Base-by-base conservation (phyloP, 2,888 invertebrate species). In the Reticulitermes lucifugus region DNA sequence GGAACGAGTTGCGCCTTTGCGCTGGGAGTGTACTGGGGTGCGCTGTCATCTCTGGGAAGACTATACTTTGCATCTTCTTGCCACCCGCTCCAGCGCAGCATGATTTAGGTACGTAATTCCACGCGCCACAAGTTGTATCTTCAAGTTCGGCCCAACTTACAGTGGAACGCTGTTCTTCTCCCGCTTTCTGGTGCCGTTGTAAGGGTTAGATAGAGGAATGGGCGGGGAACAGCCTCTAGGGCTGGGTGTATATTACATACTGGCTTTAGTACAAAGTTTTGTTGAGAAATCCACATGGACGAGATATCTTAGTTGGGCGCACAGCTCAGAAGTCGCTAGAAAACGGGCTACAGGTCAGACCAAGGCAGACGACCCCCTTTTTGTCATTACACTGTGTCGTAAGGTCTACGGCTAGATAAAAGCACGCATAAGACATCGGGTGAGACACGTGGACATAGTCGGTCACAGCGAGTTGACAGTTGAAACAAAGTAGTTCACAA, bases 31-130 rank as follows among this genome's bases (percentile, higher is more conserved):
- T 65, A 65, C n/a, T 10, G 65, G 2, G 18, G 9, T 4, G 25
- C 0, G 6, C n/a, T n/a, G 12, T 14, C n/a, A 65, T 7, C n/a
- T 25, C 55, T 18, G 55, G 55, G 18, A 55, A 18, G 55, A 55
- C 55, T 55, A 14, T 18, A n/a, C 25, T 65, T 65, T 65, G 65
- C 65, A 65, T 65, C 25, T 65, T 65, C 65, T 65, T 65, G 65
- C 65, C 6, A 9, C 55, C 14, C 14, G 18, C 14, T 55, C 55
- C 18, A 55, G 75, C 5, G 51, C 51, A 29, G 29, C 51, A 79
- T 79, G 79, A 79, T 79, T 79, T 79, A 79, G 79, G 79, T 79
- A 51, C 25, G 79, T 79, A 79, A 79, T 79, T 79, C 79, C 79
- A 79, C 10, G 25, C 65, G 5, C n/a, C 65, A 9, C 79, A 79